Percentiles rank a stretch among this genome's conserved stretches.
phyloP scores from a whole-genome alignment of 2,797 vertebrate genomes.

The Myoxocephalus aenaeus region DNA sequence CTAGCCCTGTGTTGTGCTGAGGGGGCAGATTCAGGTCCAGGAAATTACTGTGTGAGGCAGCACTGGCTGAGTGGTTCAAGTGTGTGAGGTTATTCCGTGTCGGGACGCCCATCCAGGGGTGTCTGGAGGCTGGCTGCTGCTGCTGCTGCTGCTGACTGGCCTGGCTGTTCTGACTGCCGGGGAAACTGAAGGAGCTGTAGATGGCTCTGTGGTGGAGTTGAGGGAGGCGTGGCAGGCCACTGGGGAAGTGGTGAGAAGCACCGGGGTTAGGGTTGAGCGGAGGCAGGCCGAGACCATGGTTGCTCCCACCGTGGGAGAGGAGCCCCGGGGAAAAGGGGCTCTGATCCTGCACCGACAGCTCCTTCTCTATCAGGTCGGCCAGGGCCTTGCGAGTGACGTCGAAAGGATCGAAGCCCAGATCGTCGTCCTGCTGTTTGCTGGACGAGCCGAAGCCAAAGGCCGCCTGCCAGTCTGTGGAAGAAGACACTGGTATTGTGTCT shows the following conservation, averaged over 20 bases:
- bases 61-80: conserved; percentile 98
- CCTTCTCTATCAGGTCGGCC: conserved; percentile 99
- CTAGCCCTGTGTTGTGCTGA: conserved; percentile 97
- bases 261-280: conserved; percentile 72
- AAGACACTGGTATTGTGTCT: conserved; percentile 99
- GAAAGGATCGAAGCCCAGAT: conserved; percentile 98
- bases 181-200: conserved; percentile 98
- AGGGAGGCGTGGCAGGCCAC: conserved; percentile 92
- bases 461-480: conserved; percentile 99
- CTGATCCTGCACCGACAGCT: conserved; percentile 96
- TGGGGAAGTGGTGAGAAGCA: conserved; percentile 84
- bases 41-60: conserved; percentile 98
- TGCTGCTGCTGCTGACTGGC: conserved; percentile 76
- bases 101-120: conserved; percentile 96
- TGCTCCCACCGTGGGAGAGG: conserved; percentile 71
- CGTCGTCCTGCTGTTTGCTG: conserved; percentile 95
- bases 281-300: conserved; percentile 81
- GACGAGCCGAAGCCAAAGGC: conserved; percentile 99
- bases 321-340: conserved; percentile 88
- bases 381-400: conserved; percentile 98
- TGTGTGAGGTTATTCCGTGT: conserved; percentile 96
- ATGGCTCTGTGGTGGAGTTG: conserved; percentile 96
- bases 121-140: conserved; percentile 85
- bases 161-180: conserved; percentile 84
- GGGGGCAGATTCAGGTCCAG: conserved; percentile 97